A percentile compares a stretch with the other conserved stretches of the same genome.
These are phyloP conservation scores for Hemicrepidius hirtus DNA, from an alignment of 2,888 invertebrate genomes.

Conservation along the genomic window DNA sequence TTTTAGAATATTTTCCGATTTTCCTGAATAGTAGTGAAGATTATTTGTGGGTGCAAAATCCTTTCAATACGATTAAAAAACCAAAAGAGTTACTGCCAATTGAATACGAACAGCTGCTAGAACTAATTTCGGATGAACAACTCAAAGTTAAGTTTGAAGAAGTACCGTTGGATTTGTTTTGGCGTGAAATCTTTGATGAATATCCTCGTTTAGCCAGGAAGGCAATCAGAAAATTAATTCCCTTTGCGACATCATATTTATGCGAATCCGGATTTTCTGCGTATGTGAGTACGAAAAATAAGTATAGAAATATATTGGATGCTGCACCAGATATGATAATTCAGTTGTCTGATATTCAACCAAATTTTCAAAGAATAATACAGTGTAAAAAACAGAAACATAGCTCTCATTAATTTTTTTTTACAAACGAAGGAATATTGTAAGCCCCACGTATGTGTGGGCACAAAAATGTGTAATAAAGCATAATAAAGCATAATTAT, in stretches of 20 bases:
- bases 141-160: neutral
- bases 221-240: neutral
- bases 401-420: too few species aligned
- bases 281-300: neutral
- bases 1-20: neutral
- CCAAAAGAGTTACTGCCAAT: conserved; percentile 20
- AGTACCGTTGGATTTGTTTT: neutral
- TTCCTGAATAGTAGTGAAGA: conserved; percentile 4
- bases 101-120: conserved; percentile 16
- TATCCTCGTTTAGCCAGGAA: neutral
- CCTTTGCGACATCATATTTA: conserved; percentile 9
- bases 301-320: neutral
- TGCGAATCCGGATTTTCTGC: conserved; percentile 18
- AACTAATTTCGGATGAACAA: conserved; percentile 13
- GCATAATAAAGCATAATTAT: too few species aligned
- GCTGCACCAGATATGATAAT: neutral
- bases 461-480: too few species aligned
- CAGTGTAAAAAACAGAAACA: too few species aligned
- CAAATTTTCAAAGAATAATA: too few species aligned
- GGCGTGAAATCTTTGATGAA: neutral
- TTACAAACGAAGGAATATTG: too few species aligned
- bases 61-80: conserved; percentile 20
- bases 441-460: too few species aligned
- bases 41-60: conserved; percentile 13
- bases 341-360: too few species aligned